Percentiles rank a stretch among this genome's conserved stretches.
phyloP scores from a whole-genome alignment of 2,113 vertebrate genomes.

The Pimephales promelas region DNA sequence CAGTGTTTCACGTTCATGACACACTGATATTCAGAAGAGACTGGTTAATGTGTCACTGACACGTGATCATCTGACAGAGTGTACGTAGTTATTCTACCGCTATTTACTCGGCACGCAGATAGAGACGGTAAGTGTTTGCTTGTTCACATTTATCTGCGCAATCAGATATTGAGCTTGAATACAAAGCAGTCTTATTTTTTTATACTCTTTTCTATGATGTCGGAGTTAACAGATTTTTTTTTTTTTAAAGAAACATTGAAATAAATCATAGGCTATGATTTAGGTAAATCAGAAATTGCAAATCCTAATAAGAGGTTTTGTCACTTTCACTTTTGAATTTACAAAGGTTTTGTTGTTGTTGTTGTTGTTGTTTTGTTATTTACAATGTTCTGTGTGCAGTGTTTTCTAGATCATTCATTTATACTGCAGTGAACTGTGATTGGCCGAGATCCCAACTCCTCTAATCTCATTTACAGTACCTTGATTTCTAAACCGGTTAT shows the following conservation, averaged over 20 bases:
- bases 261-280: too few species aligned
- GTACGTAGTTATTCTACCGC: neutral
- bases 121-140: neutral
- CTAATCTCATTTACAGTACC: neutral
- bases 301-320: neutral
- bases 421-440: neutral
- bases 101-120: neutral
- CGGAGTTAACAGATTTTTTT: neutral
- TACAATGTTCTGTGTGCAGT: neutral
- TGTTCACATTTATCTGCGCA: neutral
- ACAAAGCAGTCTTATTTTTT: neutral
- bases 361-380: too few species aligned
- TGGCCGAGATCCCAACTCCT: neutral
- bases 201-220: neutral
- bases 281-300: too few species aligned
- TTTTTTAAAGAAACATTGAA: too few species aligned
- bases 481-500: neutral
- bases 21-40: neutral
- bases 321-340: neutral
- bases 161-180: neutral
- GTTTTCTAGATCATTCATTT: neutral
- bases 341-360: too few species aligned
- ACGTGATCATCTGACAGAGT: neutral
- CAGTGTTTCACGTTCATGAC: neutral
- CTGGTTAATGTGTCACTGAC: constrained; percentile 1